These are phyloP conservation scores for Agrochola lychnidis DNA, from an alignment of 2,888 invertebrate genomes.

Conservation along the genomic window DNA sequence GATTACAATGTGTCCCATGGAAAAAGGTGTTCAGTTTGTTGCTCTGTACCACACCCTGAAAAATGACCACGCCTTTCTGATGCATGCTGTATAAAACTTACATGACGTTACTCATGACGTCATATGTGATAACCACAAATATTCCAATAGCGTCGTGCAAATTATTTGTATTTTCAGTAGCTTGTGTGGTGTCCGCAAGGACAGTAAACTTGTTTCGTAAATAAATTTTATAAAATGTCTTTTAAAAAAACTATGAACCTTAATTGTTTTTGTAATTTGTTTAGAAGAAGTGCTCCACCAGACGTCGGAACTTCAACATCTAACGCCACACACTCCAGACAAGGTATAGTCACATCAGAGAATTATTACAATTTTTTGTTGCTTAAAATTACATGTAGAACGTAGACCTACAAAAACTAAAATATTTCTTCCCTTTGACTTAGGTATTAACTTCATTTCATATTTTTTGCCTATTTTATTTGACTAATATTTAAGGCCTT, in stretches of 20 bases:
- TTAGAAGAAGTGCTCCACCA: conserved; percentile 85
- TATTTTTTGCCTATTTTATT: no score
- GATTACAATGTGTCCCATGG: not conserved
- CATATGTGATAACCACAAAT: conserved; percentile 30
- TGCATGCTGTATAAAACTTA: not conserved
- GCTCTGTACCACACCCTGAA: not conserved
- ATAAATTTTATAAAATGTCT: conserved; percentile 5
- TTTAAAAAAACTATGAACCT: not conserved
- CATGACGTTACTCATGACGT: conserved; percentile 9
- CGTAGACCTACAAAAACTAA: not conserved
- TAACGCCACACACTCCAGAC: conserved; percentile 86
- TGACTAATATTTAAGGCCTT: no score
- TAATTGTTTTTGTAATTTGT: conserved; percentile 50
- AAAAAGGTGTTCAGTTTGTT: no score
- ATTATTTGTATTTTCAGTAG: conserved; percentile 30
- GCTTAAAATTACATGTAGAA: not conserved
- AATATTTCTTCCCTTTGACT: not conserved
- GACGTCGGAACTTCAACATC: conserved; percentile 82
- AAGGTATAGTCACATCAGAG: conserved; percentile 76
- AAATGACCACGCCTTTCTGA: not conserved
- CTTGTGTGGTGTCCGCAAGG: not conserved
- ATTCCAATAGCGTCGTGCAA: not conserved
- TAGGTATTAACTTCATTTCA: not conserved
- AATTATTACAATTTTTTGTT: not conserved
- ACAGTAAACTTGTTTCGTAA: conserved; percentile 15